Base-by-base conservation (phyloP, 1,140 invertebrate genomes). In the Parapsyche elsis region DNA sequence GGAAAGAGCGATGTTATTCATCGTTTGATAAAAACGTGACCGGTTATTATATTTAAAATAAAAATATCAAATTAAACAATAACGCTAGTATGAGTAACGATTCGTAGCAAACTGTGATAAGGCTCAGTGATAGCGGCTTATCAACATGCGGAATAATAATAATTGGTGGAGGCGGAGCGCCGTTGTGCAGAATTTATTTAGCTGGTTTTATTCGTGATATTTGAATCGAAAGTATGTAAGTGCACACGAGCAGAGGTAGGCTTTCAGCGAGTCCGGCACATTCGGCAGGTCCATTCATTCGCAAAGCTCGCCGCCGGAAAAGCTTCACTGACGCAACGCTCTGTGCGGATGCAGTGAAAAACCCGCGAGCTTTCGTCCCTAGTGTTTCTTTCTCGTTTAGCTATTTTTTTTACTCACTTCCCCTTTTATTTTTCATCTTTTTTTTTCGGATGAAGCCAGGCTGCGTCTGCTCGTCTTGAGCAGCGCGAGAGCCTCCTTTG, bases 381-480 rank as follows among this genome's bases (percentile, higher is more conserved):
- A 38, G 30, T 38, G 30, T 38, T 38, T 38, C 7, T 38, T 38
- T 61, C 19, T 61, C 19, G 57, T 61, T 16, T 21, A 7, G 53
- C 9, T 38, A 16, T 61, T 61, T 61, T 61, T 61, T 9, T 0
- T 61, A 19, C 19, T 19, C 57, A 19, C 57, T n/a, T 5, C 12
- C 49, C 7, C 30, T 38, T 38, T 38, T 38, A 38, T 38, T 38
- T 38, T 38, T 38, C 30, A 7, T 7, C 2, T 38, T 38, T 53
- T 53, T 53, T 4, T 19, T 19, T 38, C 71, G 21, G 24, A 24
- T 19, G 21, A 49, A 46, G 14, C 71, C 12, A 9, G 38, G 44
- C 71, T 9, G 71, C n/a, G 23, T 57, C 19, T 67, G 19, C n/a
- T 16, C 76, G 53, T 77, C 57, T 64, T 70, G 76, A 64, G 76